Base-by-base conservation (phyloP, 2,888 invertebrate species). In the Coecobrya sp. region DNA sequence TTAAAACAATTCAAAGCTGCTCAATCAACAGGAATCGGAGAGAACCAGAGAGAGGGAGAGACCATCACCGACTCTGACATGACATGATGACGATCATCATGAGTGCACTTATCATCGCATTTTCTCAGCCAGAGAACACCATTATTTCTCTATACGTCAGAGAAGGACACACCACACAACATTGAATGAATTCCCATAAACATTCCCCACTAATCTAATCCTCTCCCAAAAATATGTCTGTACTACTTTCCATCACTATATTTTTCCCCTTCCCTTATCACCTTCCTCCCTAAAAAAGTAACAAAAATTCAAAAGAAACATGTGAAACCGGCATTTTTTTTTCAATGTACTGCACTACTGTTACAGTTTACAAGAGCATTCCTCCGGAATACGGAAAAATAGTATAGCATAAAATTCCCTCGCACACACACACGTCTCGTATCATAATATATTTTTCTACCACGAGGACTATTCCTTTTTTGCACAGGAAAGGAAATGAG, bases 401-500 rank as follows among this genome's bases (percentile, higher is more conserved):
- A 65, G 65, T 5, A 25, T 8, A 59, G 19, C 8, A 8, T 0
- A 3, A 65, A 7, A 65, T 27, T 65, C 25, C 11, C 25, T 22
- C 59, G 22, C 22, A 8, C 5, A 27, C 65, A 19, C 10, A 25
- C 22, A 4, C n/a, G 22, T 22, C 65, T 5, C 22, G 25, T 25
- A 65, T 59, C 59, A 52, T n/a, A n/a, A n/a, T n/a, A n/a, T n/a
- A n/a, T n/a, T n/a, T n/a, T 59, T 22, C 22, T 59, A 22, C 65
- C 65, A 65, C 27, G 16, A 27, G 1, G 13, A 30, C 2, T 2
- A 65, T 4, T 5, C 10, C 22, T 59, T 59, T 2, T 19, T 59
- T 59, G n/a, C n/a, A n/a, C 59, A 7, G 19, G 19, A 59, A 59
- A 30, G 68, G 68, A 68, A 68, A 68, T 68, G 68, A 68, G 16